A percentile compares a stretch with the other conserved stretches of the same genome.
Conservation (phyloP, 2,888 invertebrate species). For the Schizotus pectinicornis region DNA sequence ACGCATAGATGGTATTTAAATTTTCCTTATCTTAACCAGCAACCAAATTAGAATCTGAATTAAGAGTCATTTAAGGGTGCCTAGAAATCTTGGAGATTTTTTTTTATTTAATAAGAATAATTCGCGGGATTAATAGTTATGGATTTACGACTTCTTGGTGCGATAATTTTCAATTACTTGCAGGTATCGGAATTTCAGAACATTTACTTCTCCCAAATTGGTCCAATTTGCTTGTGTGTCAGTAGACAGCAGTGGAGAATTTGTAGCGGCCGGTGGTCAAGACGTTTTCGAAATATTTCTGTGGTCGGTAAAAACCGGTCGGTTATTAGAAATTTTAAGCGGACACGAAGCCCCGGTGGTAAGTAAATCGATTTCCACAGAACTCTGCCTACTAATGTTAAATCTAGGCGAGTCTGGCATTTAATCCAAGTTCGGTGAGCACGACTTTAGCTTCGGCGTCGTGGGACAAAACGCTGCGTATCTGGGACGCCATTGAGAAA, state of each 20-base stretch:
- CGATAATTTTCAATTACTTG: background rate
- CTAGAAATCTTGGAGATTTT: too few species aligned
- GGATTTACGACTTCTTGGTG: too few species aligned
- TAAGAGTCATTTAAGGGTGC: too few species aligned
- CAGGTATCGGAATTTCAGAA: conserved; percentile 97
- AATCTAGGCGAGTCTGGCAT: conserved; percentile 67
- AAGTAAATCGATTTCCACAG: conserved; percentile 30
- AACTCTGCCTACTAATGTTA: background rate
- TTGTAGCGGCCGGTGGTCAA: conserved; percentile 93
- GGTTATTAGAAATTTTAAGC: conserved; percentile 85
- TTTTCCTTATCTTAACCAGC: too few species aligned
- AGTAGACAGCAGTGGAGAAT: conserved; percentile 87
- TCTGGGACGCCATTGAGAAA: conserved; percentile 91
- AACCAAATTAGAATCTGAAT: too few species aligned
- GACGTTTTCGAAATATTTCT: conserved; percentile 95
- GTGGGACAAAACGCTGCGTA: conserved; percentile 91
- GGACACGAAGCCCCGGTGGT: conserved; percentile 95
- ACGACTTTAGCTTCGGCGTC: conserved; percentile 84
- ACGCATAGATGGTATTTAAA: too few species aligned
- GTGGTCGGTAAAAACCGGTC: conserved; percentile 95
- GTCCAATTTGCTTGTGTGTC: conserved; percentile 92
- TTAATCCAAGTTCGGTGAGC: conserved; percentile 76
- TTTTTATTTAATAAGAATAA: too few species aligned
- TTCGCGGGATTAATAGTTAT: too few species aligned
- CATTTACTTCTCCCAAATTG: conserved; percentile 88